Evolutionary conservation across 2,888 invertebrate species (phyloP), one percentile per base, ranked within the genome.

Genomic region (Polymixis flavicincta): DNA sequence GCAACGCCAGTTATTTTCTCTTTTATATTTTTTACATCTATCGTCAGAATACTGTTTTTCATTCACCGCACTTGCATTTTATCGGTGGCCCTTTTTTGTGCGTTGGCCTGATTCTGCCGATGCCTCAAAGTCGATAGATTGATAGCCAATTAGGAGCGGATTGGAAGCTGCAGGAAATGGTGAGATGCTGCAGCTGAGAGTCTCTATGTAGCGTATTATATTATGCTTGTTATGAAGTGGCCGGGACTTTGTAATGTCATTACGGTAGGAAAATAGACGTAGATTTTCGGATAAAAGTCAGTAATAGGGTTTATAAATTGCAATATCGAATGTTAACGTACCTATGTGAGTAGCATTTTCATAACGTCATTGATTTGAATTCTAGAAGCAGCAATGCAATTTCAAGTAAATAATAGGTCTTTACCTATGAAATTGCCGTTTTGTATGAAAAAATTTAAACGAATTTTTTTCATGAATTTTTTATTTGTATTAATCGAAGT

Each of bases 21-120:
- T 79, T 74, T 63, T 70, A 83, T 69, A 66, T 74, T 72, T 82
- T 83, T 85, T 82, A 76, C 68, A 63, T 84, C 69, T 70, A 81
- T 80, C 70, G 75, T 61, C 76, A 66, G 82, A 80, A 79, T 76
- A 83, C 73, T 71, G 81, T 82, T 87, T 86, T 89, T 90, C 76
- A 85, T 87, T 83, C 83, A 78, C 66, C 83, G 76, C 82, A 83
- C 84, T 89, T 86, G 86, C 80, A 82, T 84, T 87, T 82, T 85
- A 87, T 87, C 71, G 80, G 61, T 60, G 71, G 77, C 55, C 19
- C 61, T 85, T 89, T 89, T 88, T 87, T 82, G 78, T 82, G 76
- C 70, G 69, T 32, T 85, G 76, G 67, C 77, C 80, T 83, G 73
- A 82, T 86, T 88, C 82, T 74, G 57, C 76, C 45, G 77, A 84